These are phyloP conservation scores for Megaustenia siamemsis DNA, from an alignment of 2,888 invertebrate genomes.

Conservation along the genomic window DNA sequence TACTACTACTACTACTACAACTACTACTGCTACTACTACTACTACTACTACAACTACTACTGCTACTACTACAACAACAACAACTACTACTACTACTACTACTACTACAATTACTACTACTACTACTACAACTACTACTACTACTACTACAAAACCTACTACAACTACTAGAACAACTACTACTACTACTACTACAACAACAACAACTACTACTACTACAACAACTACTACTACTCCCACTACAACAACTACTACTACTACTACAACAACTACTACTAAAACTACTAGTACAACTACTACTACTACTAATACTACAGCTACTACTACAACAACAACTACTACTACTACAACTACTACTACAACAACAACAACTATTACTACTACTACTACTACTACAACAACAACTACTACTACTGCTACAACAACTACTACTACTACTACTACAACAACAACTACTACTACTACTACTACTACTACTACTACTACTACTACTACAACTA, in stretches of 20 bases:
- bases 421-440: too few relatives aligned
- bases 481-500: background rate
- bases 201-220: background rate
- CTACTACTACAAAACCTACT: too few relatives aligned
- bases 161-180: too few relatives aligned
- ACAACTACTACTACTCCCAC: conserved; percentile 6
- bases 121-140: too few relatives aligned
- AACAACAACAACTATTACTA: too few relatives aligned
- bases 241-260: too few relatives aligned
- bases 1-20: background rate
- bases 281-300: too few relatives aligned
- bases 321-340: too few relatives aligned
- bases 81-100: background rate
- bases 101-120: too few relatives aligned
- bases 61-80: background rate
- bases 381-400: background rate
- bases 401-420: too few relatives aligned
- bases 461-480: conserved; percentile 16
- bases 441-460: conserved; percentile 8
- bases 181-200: conserved; percentile 5
- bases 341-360: background rate
- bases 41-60: conserved; percentile 6
- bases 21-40: conserved; percentile 16
- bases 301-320: too few relatives aligned
- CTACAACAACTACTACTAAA: background rate